These are phyloP conservation scores for Coracias cyanogaster DNA, from an alignment of 2,797 vertebrate genomes.

Conservation along the genomic window DNA sequence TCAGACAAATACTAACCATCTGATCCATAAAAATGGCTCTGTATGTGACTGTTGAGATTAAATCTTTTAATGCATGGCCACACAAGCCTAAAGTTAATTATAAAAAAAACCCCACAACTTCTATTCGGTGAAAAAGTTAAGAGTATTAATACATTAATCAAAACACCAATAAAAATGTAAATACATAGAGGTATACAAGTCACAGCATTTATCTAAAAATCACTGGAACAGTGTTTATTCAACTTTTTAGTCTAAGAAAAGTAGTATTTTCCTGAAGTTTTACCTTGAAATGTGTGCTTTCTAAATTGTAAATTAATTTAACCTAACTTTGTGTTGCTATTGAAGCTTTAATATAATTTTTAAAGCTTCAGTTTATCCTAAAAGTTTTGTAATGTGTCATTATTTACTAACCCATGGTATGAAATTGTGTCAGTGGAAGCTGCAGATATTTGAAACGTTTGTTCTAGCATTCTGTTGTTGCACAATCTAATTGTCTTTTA, in stretches of 20 bases:
- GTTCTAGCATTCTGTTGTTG: background rate
- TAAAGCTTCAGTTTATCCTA: background rate
- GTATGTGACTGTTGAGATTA: background rate
- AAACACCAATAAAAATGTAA: background rate
- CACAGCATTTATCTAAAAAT: background rate
- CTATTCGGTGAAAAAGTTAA: background rate
- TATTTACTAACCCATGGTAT: background rate
- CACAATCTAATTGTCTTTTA: background rate
- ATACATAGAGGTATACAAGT: rapidly evolving
- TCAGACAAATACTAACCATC: background rate
- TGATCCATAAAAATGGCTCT: background rate
- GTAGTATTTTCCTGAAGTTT: background rate
- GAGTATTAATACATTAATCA: background rate
- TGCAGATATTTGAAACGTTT: background rate
- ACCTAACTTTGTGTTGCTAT: background rate
- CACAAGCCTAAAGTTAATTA: background rate
- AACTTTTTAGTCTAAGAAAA: background rate
- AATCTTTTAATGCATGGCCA: background rate
- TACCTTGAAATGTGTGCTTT: background rate
- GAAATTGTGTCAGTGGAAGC: background rate
- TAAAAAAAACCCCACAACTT: background rate
- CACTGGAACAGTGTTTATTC: background rate
- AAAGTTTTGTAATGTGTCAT: background rate
- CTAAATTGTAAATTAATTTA: background rate
- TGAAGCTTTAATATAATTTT: background rate